Evolutionary conservation across 2,113 vertebrate genomes (phyloP), one percentile per base, ranked within the genome.

Genomic region (Lathamus discolor): DNA sequence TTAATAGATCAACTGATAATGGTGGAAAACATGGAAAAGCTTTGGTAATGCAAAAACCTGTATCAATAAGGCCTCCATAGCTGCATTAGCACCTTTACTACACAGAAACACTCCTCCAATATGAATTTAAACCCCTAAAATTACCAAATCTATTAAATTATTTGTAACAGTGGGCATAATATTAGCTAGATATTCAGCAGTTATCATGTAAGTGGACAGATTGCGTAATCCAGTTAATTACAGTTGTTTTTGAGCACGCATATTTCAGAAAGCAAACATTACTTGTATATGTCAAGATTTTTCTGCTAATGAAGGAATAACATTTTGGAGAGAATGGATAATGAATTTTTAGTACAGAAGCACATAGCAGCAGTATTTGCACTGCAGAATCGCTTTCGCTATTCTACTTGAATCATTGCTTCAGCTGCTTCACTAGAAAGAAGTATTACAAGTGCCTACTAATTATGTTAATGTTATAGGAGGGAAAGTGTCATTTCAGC

Each of bases 301-400:
- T 90, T 94, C 62, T 96, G n/a, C 64, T 92, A 92, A 88, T 91
- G 66, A 93, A 88, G 66, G 66, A 86, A 63, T 81, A 79, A 81
- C 55, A 81, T 75, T 92, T 86, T 82, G 80, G 49, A 28, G 69
- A 82, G 76, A 85, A 80, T 11, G 8, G 68, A 29, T 96, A 92
- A 95, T 84, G 24, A 59, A 67, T 49, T 92, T 91, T 94, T 85
- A 80, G 77, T 73, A 39, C 13, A 74, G 43, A 59, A 44, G 41
- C 79, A 43, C 31, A 81, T 25, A 64, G 27, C 28, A 83, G 5
- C 24, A 78, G 23, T 17, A 29, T 76, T 79, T 82, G 70, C 95
- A 81, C 80, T 90, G 59, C 80, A 78, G 73, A 95, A 96, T 94
- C 72, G 51, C 39, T 94, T 68, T 92, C 83, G 69, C 46, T 89